Percentiles rank a stretch among this genome's conserved stretches.
phyloP scores from a whole-genome alignment of 2,113 vertebrate genomes.

The Stictonetta naevosa region DNA sequence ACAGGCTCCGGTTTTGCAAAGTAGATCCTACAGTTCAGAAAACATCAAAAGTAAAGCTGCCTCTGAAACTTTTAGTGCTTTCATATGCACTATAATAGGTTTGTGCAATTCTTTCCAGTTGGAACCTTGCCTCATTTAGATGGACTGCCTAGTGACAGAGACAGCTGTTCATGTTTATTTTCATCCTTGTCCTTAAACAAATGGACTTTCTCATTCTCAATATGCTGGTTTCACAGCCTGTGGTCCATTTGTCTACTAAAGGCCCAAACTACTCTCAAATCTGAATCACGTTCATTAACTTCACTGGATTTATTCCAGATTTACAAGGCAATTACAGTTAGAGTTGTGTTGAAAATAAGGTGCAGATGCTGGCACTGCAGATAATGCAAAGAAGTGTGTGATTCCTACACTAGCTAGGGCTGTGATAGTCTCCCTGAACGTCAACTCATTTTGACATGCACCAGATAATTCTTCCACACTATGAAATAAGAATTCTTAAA shows the following conservation, averaged over 20 bases:
- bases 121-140: neutral
- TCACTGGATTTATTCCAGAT: neutral
- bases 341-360: neutral
- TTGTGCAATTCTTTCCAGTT: neutral
- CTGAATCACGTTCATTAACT: neutral
- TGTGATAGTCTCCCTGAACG: neutral
- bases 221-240: neutral
- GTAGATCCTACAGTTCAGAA: neutral
- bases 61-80: neutral
- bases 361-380: neutral
- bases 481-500: neutral
- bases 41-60: neutral
- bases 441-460: neutral
- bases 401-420: neutral
- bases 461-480: neutral
- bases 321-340: neutral
- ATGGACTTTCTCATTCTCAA: neutral
- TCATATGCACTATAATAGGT: neutral
- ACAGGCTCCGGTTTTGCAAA: neutral
- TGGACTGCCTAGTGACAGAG: neutral
- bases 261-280: neutral
- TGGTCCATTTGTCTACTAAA: neutral
- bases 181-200: neutral
- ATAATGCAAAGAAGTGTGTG: neutral
- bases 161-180: conserved; percentile 46